A percentile compares a stretch with the other conserved stretches of the same genome.
phyloP scores from a whole-genome alignment of 2,888 invertebrate genomes.

The Patella caerulea region DNA sequence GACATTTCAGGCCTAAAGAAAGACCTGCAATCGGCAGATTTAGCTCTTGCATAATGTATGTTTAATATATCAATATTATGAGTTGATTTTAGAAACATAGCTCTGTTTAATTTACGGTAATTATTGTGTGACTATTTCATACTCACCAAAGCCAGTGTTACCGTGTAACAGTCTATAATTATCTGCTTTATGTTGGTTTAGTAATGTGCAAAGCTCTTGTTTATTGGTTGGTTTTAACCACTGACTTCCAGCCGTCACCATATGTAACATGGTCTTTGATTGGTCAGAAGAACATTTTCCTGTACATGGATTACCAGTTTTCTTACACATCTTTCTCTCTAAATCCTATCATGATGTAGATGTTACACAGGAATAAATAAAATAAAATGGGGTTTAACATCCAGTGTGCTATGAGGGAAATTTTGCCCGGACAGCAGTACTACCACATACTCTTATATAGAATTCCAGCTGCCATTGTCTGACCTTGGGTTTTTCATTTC shows the following conservation, averaged over 20 bases:
- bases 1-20: no score
- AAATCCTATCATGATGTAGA: conserved; percentile 46
- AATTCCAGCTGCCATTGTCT: no score
- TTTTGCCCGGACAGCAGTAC: background rate
- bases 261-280: conserved; percentile 36
- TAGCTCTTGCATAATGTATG: no score
- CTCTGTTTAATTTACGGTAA: no score
- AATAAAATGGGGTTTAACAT: background rate
- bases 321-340: conserved; percentile 48
- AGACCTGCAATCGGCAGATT: no score
- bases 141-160: conserved; percentile 82
- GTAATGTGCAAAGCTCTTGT: conserved; percentile 41
- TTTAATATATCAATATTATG: no score
- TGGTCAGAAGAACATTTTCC: conserved; percentile 42
- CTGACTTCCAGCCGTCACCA: conserved; percentile 47
- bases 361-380: background rate
- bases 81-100: no score
- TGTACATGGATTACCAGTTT: conserved; percentile 50
- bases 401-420: conserved; percentile 5
- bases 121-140: no score
- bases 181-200: conserved; percentile 42
- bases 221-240: conserved; percentile 57
- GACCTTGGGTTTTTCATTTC: no score
- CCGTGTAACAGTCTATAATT: conserved; percentile 78
- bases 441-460: no score